Conservation (phyloP, 2,888 invertebrate genomes). For the Heteromurus nitidus region DNA sequence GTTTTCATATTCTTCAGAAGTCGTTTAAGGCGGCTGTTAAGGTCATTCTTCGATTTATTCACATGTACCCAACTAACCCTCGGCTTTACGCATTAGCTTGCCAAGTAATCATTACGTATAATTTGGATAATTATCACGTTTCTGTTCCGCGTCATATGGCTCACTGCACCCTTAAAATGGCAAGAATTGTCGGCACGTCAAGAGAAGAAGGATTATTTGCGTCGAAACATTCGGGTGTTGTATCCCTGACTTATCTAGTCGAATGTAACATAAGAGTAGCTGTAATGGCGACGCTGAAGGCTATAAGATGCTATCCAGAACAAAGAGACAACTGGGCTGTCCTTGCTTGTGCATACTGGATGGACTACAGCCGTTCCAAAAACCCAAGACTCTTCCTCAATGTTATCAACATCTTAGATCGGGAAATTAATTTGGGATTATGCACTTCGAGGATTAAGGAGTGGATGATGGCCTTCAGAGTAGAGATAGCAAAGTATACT, state of each 20-base stretch:
- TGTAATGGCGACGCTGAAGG: slow-evolving; percentile 64
- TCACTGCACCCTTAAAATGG: slow-evolving; percentile 49
- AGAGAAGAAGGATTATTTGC: slow-evolving; percentile 47
- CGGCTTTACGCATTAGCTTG: slow-evolving; percentile 62
- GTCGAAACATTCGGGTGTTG: slow-evolving; percentile 52
- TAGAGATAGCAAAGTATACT: slow-evolving; percentile 41
- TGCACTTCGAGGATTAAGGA: slow-evolving; percentile 30
- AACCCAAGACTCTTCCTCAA: slow-evolving; percentile 17
- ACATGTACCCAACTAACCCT: slow-evolving; percentile 66
- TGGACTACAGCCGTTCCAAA: slow-evolving; percentile 50
- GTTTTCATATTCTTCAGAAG: slow-evolving; percentile 59
- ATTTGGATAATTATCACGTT: slow-evolving; percentile 31
- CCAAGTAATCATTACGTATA: slow-evolving; percentile 58
- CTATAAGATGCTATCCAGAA: slow-evolving; percentile 64
- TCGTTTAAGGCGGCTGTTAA: slow-evolving; percentile 51
- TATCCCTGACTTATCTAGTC: slow-evolving; percentile 67
- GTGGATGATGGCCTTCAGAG: slow-evolving; percentile 48
- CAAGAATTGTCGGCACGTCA: slow-evolving; percentile 42
- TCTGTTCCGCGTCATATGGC: slow-evolving; percentile 55
- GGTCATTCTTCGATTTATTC: slow-evolving; percentile 35
- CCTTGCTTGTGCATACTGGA: slow-evolving; percentile 65
- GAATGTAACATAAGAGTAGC: slow-evolving; percentile 63
- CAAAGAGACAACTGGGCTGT: slow-evolving; percentile 68
- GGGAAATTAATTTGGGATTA: slow-evolving; percentile 45
- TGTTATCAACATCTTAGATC: slow-evolving; percentile 45